Base-by-base conservation (phyloP, 2,888 invertebrate genomes). In the Folsomia manolachei region DNA sequence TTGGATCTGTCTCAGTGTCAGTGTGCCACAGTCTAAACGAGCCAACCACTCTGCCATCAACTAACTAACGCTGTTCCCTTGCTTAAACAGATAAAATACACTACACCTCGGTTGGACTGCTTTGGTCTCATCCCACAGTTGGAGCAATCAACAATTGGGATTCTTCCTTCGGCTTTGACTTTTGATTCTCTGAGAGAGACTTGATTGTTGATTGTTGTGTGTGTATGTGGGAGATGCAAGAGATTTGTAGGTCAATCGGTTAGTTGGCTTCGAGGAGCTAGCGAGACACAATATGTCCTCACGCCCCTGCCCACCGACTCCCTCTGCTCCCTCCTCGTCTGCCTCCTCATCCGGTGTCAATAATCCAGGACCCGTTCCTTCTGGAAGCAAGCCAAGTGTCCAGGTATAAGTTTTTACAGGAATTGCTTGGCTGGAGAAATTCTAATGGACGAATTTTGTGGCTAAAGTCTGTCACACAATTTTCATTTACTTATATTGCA, bases 221-320 rank as follows among this genome's bases (percentile, higher is more conserved):
- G 39, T 39, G 56, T 56, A 21, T 14, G 18, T 56, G 56, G 21
- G 26, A 62, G 62, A 62, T 62, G 62, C 62, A 24, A 21, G 65
- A 69, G 69, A 72, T 75, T 75, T 77, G 69, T 78, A 77, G 80
- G 80, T 80, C 79, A 80, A 78, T 79, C 77, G 79, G 79, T 80
- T 80, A 80, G 80, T 80, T 77, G 80, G 79, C 78, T 79, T 78
- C 70, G 77, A 77, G 78, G 78, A 78, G 79, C 76, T 73, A 75
- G 73, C 75, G 74, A 75, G 77, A 78, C 79, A 80, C 71, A 76
- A 51, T n/a, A 80, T 80, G 80, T 80, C 80, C 72, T 72, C 80
- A 72, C 78, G 80, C 70, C 77, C 77, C 64, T 75, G 77, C 74
- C 75, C 77, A 70, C 77, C 77, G 71, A 79, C 75, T 76, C 73